These are phyloP conservation scores for Yponomeuta plumbellus DNA, from an alignment of 2,888 invertebrate species.

Conservation along the genomic window DNA sequence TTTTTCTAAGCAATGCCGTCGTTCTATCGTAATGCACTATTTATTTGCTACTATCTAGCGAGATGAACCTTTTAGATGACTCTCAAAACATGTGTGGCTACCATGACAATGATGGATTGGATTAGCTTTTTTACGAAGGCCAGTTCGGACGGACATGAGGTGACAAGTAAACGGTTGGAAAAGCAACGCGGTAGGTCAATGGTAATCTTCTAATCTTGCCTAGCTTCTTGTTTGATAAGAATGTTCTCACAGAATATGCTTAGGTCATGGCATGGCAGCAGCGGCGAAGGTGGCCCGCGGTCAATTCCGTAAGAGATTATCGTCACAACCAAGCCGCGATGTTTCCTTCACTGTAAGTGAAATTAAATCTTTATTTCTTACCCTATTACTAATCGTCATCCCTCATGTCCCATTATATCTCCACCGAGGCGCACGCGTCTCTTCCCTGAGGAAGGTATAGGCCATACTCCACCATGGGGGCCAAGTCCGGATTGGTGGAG, in stretches of 20 bases:
- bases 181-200: slow-evolving; percentile 29
- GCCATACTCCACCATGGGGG: too few species aligned
- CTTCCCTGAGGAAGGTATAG: too few species aligned
- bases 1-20: too few species aligned
- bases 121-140: slow-evolving; percentile 33
- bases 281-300: slow-evolving; percentile 17
- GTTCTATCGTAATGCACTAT: background rate
- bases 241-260: slow-evolving; percentile 7
- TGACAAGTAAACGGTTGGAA: slow-evolving; percentile 23
- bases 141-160: slow-evolving; percentile 23
- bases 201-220: slow-evolving; percentile 5
- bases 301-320: slow-evolving; percentile 16
- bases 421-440: too few species aligned
- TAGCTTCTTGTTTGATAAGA: slow-evolving; percentile 17
- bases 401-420: too few species aligned
- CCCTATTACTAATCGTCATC: too few species aligned
- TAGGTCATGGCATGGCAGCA: slow-evolving; percentile 15
- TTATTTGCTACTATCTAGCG: slow-evolving; percentile 19
- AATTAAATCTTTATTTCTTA: too few species aligned
- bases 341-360: too few species aligned
- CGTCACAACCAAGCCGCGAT: too few species aligned
- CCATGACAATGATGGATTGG: slow-evolving; percentile 44
- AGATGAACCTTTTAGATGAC: slow-evolving; percentile 28
- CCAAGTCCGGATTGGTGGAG: too few species aligned
- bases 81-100: slow-evolving; percentile 35